Conservation (phyloP, 1,140 invertebrate species). For the Drosophila littoralis region DNA sequence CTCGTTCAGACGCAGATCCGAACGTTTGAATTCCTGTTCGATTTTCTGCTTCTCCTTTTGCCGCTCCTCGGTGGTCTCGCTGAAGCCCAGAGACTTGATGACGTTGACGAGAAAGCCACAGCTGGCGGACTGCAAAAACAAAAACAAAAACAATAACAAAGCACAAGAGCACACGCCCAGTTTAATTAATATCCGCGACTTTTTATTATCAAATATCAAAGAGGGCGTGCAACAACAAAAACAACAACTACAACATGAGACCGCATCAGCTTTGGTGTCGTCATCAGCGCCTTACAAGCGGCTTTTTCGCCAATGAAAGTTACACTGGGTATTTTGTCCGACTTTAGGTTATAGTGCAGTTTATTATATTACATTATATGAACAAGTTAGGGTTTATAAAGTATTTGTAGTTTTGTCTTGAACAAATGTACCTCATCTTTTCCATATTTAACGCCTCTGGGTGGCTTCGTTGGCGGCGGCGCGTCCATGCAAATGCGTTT, state of each 20-base stretch:
- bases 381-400: slow-evolving; percentile 4
- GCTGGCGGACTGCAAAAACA: slow-evolving; percentile 60
- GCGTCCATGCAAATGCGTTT: slow-evolving; percentile 62
- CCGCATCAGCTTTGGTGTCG: slow-evolving; percentile 47
- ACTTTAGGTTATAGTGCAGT: background rate
- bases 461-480: slow-evolving; percentile 90
- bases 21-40: slow-evolving; percentile 96
- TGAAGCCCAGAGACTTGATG: slow-evolving; percentile 94
- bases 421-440: slow-evolving; percentile 90
- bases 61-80: slow-evolving; percentile 96
- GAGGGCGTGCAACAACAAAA: slow-evolving; percentile 58
- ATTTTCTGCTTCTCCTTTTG: slow-evolving; percentile 97
- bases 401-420: slow-evolving; percentile 29
- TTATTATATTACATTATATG: background rate
- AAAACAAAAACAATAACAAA: background rate
- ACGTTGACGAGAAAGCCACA: slow-evolving; percentile 93
- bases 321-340: background rate
- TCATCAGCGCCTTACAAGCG: slow-evolving; percentile 41
- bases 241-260: slow-evolving; percentile 23
- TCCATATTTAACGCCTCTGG: slow-evolving; percentile 91
- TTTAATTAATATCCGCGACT: slow-evolving; percentile 4
- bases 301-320: background rate
- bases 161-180: background rate
- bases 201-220: slow-evolving; percentile 49
- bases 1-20: slow-evolving; percentile 94